Conservation (phyloP, 1,140 invertebrate genomes). For the Drosophila kikkawai region DNA sequence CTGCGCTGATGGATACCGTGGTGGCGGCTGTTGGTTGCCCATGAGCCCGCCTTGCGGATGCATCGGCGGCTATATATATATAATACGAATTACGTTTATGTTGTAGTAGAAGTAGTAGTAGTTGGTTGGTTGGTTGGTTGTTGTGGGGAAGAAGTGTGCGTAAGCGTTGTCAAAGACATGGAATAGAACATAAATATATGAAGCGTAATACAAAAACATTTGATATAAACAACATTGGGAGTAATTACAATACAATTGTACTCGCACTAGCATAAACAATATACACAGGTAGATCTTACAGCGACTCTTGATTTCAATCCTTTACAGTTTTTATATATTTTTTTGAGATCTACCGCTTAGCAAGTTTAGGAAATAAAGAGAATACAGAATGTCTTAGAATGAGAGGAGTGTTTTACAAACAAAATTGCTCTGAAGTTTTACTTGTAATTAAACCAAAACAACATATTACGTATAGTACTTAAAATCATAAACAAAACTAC, state of each 20-base stretch:
- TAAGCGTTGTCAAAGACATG: conserved; percentile 82
- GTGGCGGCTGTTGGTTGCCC: conserved; percentile 86
- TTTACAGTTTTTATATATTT: conserved; percentile 11
- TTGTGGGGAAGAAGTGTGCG: conserved; percentile 72
- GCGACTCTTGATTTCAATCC: neutral
- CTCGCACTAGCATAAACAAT: conserved; percentile 8
- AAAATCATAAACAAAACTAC: conserved; percentile 65
- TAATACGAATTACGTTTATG: conserved; percentile 64
- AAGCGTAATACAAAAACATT: conserved; percentile 80
- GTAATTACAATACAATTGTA: conserved; percentile 13
- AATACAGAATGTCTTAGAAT: conserved; percentile 32
- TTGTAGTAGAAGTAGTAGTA: conserved; percentile 50
- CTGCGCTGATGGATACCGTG: conserved; percentile 84
- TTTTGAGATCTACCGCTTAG: conserved; percentile 4
- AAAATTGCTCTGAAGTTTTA: conserved; percentile 76
- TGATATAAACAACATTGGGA: conserved; percentile 43
- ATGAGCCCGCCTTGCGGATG: conserved; percentile 82
- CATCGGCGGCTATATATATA: conserved; percentile 82
- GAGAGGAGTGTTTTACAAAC: conserved; percentile 29
- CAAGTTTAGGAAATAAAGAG: conserved; percentile 23
- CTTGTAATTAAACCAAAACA: conserved; percentile 51
- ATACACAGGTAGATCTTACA: conserved; percentile 15
- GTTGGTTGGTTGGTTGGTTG: conserved; percentile 52
- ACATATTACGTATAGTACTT: conserved; percentile 49
- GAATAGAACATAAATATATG: conserved; percentile 79